These are phyloP conservation scores for Pangasius sanitwongsei DNA, from an alignment of 2,797 vertebrate genomes.

Conservation along the genomic window DNA sequence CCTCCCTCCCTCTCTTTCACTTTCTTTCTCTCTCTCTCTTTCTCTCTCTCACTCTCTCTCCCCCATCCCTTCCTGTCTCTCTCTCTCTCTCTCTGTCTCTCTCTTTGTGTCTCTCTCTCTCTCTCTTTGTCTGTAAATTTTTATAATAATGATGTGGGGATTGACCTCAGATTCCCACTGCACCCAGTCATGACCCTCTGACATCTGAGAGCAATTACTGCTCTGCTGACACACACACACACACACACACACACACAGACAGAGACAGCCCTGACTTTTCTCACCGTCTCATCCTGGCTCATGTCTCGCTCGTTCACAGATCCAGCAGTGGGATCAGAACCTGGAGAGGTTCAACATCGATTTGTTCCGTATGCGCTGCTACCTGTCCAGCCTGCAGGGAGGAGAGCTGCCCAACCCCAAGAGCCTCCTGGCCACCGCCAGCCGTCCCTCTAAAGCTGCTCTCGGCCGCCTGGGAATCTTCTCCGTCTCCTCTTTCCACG, in stretches of 20 bases:
- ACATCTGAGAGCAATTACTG: constrained; percentile 75
- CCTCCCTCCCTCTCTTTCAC: too few species aligned
- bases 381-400: constrained; percentile 91
- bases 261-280: background rate
- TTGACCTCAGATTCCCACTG: background rate
- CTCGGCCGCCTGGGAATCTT: constrained; percentile 89
- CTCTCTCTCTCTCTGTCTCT: background rate
- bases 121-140: background rate
- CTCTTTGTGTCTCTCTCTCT: background rate
- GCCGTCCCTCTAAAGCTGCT: constrained; percentile 85
- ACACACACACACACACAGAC: background rate
- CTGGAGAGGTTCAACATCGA: constrained; percentile 93
- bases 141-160: background rate
- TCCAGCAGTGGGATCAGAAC: constrained; percentile 96
- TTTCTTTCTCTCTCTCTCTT: too few species aligned
- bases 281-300: constrained; percentile 34
- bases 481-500: constrained; percentile 93
- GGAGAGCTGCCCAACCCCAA: constrained; percentile 93
- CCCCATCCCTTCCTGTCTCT: too few species aligned
- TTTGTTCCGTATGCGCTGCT: constrained; percentile 89
- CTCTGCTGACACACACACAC: constrained; percentile 32
- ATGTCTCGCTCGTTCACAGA: constrained; percentile 72
- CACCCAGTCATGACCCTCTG: constrained; percentile 31
- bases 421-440: constrained; percentile 85
- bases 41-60: too few species aligned